Base-by-base conservation (phyloP, 2,888 invertebrate genomes). In the Odontocerum albicorne region DNA sequence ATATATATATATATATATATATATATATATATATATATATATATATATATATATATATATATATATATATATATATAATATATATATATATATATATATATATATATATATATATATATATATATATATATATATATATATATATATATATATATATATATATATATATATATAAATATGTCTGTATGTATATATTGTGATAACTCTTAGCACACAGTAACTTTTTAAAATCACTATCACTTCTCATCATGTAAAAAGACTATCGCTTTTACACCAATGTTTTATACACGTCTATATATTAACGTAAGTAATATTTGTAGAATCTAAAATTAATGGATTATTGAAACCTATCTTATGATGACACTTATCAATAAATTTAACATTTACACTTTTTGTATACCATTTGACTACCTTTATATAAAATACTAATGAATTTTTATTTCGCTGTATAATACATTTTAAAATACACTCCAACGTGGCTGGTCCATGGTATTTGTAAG, bases 341-440 rank as follows among this genome's bases (percentile, higher is more conserved):
- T 52, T 56, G 61, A 54, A 61, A 61, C 61, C 56, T 59, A 56
- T 61, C 61, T 61, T 61, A 61, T 61, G 61, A 61, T 59, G 61
- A 59, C 55, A 61, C 56, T 59, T 61, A 61, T 61, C 53, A 61
- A 55, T 60, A 60, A 59, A 58, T 57, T 33, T 52, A 60, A 60
- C 49, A 53, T 60, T 60, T 60, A 60, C 60, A 57, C 60, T 53
- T 60, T 59, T 60, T 60, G 60, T 60, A 55, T 60, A 60, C 60
- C 60, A 60, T 42, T 49, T 46, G 55, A 55, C 60, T 57, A 58
- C 33, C 21, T 49, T 35, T 38, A 33, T 32, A 42, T 7, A 27
- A 27, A 27, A 27, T 7, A 27, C 10, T 10, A 27, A 27, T n/a
- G n/a, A 27, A 7, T 27, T 27, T 10, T 27, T 27, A 27, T 27